Conservation (phyloP, 2,888 invertebrate species). For the Drosophila testacea region DNA sequence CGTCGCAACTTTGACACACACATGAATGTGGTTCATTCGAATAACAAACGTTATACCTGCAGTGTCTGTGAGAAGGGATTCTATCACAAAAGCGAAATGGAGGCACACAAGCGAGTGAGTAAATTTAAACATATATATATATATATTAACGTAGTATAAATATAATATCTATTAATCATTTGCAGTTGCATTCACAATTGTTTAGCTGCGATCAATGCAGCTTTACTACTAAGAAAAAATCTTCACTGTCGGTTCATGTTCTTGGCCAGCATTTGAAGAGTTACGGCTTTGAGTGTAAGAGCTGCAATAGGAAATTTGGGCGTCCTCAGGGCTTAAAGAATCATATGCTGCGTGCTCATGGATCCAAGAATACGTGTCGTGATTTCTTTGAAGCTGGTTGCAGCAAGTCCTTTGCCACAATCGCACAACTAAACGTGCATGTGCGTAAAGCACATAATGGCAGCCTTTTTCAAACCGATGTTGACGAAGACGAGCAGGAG, state of each 20-base stretch:
- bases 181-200: conserved; percentile 66
- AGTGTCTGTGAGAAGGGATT: conserved; percentile 81
- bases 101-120: conserved; percentile 73
- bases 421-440: conserved; percentile 55
- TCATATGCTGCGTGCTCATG: conserved; percentile 75
- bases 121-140: no score
- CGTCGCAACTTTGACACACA: conserved; percentile 79
- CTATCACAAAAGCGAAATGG: conserved; percentile 82
- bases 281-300: conserved; percentile 75
- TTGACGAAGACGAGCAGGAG: conserved; percentile 1
- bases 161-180: background rate
- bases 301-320: conserved; percentile 79
- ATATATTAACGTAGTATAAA: no score
- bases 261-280: conserved; percentile 76
- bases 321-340: conserved; percentile 74
- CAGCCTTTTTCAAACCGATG: conserved; percentile 15
- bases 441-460: conserved; percentile 54
- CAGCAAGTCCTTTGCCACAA: conserved; percentile 48
- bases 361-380: conserved; percentile 66
- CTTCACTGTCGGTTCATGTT: conserved; percentile 80
- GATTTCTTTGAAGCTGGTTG: conserved; percentile 61
- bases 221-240: conserved; percentile 78
- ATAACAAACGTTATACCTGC: conserved; percentile 80
- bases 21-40: conserved; percentile 79
- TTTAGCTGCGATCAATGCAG: conserved; percentile 76